Evolutionary conservation across 2,888 invertebrate species (phyloP), one percentile per base, ranked within the genome.

Genomic region (Chorisops tibialis): DNA sequence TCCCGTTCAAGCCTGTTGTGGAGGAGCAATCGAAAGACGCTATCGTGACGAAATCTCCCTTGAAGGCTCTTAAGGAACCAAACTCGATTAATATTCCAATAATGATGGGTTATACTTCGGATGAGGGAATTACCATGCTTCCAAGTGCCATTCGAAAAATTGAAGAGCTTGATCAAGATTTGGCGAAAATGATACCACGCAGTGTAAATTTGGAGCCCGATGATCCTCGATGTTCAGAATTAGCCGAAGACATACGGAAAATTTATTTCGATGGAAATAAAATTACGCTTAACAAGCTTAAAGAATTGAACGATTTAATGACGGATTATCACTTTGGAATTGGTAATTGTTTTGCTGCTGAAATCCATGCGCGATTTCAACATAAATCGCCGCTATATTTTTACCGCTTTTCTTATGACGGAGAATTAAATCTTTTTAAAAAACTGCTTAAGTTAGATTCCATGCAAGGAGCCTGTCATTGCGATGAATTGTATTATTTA

Each of bases 401-500:
- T 7, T 86, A 84, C 67, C 80, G 81, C 60, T 85, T 85, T 69
- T 75, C 82, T 1, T 85, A 83, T 63, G 80, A 81, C 45, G 84
- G 85, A 2, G 74, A 73, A 12, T 74, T 83, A 3, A 84, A 84
- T 70, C 77, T 80, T 63, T 73, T 79, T 18, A 84, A 85, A 67
- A 78, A 76, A 58, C 70, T 76, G 9, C 70, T 76, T 11, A 75
- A 78, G 24, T 75, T 81, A 12, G 66, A 78, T 1, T 73, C 80
- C 0, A 35, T 75, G 1, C 71, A 75, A 66, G 87, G 86, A 3
- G 81, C 83, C 0, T 81, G 82, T 39, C 87, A 87, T 69, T 82
- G 78, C 0, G 87, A 87, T 66, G 87, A 87, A 0, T 72, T 83
- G 0, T 81, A 81, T 11, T 86, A 86, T 67, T 63, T 86, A 1